Base-by-base conservation (phyloP, 1,140 invertebrate species). In the Lineus longissimus region DNA sequence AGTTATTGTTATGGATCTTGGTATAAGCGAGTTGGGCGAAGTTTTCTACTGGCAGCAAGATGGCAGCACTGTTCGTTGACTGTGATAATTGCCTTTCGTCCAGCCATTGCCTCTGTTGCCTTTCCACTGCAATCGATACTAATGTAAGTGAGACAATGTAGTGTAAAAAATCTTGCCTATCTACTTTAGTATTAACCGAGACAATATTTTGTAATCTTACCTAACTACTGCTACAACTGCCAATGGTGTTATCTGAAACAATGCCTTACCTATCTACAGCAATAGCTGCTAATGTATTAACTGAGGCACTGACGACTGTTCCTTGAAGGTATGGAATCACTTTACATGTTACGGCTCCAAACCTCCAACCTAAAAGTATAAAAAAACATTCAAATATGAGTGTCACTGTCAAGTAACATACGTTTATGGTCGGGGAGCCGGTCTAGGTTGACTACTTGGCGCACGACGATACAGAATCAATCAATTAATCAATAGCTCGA, bases 291-390 rank as follows among this genome's bases (percentile, higher is more conserved):
- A 97, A 84, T 67, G 92, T 95, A 85, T 95, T 94, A 55, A 95
- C 91, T 0, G 94, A 97, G 22, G 93, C 93, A 54, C 91, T 92
- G 0, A 97, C 93, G 0, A 93, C 94, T 23, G 96, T 91, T 54
- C 93, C 93, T 82, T 96, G 93, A 67, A 97, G 88, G 80, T 94
- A 97, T 1, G 93, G 91, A 25, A 94, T 92, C 1, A 91, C 91
- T 84, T 95, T 95, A 84, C 93, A 96, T 89, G 95, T 91, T 81
- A 90, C 88, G 87, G 91, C 90, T 59, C 94, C 94, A 56, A 95
- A 87, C 67, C 93, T 87, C 93, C 93, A 97, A 63, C 92, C 93
- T 95, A 86, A n/a, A 79, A 79, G 63, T 58, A 70, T 56, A 69
- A 62, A 29, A 40, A 54, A 22, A 51, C 19, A n/a, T n/a, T n/a